Conservation (phyloP, 2,888 invertebrate species). For the Lasioglossum pauxillum region DNA sequence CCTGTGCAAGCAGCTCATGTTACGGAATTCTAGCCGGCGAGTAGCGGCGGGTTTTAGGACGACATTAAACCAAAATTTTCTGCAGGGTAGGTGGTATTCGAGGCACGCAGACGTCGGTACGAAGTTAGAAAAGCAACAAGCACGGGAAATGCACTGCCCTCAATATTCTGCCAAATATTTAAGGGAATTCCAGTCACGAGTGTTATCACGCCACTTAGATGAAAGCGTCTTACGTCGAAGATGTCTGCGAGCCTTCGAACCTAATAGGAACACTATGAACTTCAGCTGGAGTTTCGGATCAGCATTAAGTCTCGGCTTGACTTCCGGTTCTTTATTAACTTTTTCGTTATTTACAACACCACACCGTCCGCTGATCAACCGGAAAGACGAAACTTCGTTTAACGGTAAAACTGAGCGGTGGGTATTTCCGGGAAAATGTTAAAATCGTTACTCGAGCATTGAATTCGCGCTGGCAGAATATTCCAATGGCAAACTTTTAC, state of each 20-base stretch:
- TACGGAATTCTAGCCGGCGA: neutral
- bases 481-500: neutral
- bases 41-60: neutral
- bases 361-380: neutral
- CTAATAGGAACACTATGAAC: conserved; percentile 17
- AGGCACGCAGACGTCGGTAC: conserved; percentile 13
- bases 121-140: conserved; percentile 45
- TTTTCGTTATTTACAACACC: neutral
- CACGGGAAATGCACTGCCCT: conserved; percentile 24
- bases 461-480: neutral
- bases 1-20: neutral
- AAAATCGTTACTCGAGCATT: neutral
- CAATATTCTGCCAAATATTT: conserved; percentile 37
- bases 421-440: neutral
- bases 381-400: neutral
- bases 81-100: conserved; percentile 23
- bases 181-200: conserved; percentile 62
- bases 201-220: conserved; percentile 57
- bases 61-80: conserved; percentile 33
- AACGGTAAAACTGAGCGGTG: too few species aligned
- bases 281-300: neutral
- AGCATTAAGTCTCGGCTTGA: neutral
- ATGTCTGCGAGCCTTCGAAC: conserved; percentile 28
- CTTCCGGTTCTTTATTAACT: neutral
- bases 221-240: conserved; percentile 34